These are phyloP conservation scores for Anoura caudifer DNA, from an alignment of 2,113 vertebrate genomes.

Conservation along the genomic window DNA sequence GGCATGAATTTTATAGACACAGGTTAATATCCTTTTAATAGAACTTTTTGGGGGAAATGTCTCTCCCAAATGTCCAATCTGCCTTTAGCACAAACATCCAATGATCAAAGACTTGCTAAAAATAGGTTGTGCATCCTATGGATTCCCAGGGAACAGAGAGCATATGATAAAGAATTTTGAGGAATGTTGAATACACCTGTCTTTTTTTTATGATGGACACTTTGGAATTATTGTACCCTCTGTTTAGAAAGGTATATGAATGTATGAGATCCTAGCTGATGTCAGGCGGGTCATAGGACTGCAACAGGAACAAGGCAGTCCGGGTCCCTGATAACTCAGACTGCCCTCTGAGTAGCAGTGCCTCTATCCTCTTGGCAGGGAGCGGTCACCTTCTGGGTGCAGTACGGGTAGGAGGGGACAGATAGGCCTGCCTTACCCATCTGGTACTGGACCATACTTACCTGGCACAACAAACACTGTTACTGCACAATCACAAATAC, in stretches of 20 bases:
- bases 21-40: background rate
- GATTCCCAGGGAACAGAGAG: background rate
- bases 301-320: accelerated
- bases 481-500: background rate
- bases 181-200: background rate
- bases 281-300: background rate
- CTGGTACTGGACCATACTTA: background rate
- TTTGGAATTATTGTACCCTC: background rate
- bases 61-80: background rate
- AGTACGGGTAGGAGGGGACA: accelerated
- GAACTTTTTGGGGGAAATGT: background rate
- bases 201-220: background rate
- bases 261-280: background rate
- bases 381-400: background rate
- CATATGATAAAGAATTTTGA: background rate
- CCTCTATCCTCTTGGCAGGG: background rate
- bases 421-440: background rate
- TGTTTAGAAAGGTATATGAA: background rate
- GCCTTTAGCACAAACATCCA: background rate
- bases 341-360: background rate
- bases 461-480: background rate
- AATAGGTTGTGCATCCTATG: background rate
- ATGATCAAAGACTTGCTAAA: background rate
- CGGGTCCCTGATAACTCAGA: background rate
- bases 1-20: background rate